Base-by-base conservation (phyloP, 2,888 invertebrate species). In the Blastobasis adustella region DNA sequence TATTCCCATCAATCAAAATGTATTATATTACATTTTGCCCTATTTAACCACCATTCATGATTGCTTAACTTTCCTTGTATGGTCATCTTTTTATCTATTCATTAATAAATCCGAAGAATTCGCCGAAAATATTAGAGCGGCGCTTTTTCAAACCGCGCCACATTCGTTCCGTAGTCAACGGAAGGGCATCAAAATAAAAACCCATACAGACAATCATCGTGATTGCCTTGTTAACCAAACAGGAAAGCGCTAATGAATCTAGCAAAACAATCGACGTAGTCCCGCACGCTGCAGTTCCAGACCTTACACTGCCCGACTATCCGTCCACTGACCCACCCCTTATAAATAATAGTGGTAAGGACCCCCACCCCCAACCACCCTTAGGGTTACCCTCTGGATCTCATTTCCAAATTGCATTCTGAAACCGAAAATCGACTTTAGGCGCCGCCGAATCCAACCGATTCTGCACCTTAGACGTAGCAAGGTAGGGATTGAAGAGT, bases 361-460 rank as follows among this genome's bases (percentile, higher is more conserved):
- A 23, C 79, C 63, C 76, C 78, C 73, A 68, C 75, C 74, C 76
- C 76, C 77, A 71, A 71, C 73, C 79, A 77, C 78, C 75, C 73
- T 71, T 77, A 83, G 82, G 83, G 82, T 80, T 75, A 79, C 81
- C 81, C 81, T 70, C 76, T 77, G 79, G 83, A 86, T 86, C 86
- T 86, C 84, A 86, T 87, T 87, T 88, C 86, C 85, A 86, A 88
- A 88, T 87, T 88, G 86, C 82, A 85, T 84, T 82, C 78, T 79
- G 63, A 80, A 84, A 82, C 83, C 74, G 73, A 85, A 80, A 85
- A 79, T 86, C 82, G 79, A 81, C 87, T 83, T 84, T 87, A 85
- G 68, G 74, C 73, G 66, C 63, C 58, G 43, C 50, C 50, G 53
- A 56, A 49, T 53, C 42, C 67, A 65, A 46, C 57, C 58, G 41